Evolutionary conservation across 2,888 invertebrate genomes (phyloP), one percentile per base, ranked within the genome.

Genomic region (Melipona beecheii): DNA sequence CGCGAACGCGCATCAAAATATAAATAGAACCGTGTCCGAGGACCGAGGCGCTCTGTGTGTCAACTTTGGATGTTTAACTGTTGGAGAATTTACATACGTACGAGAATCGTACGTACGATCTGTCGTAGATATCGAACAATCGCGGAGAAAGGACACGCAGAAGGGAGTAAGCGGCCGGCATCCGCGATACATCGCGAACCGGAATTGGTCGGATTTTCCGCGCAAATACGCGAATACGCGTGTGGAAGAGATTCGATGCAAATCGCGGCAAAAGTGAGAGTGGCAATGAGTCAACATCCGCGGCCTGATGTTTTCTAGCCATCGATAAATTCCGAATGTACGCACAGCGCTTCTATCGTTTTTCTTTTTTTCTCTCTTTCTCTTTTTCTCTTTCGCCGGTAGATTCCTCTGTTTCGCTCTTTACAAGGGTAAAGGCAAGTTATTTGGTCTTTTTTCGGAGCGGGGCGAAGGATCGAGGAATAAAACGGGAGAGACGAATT

Each of bases 261-360:
- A 85, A 85, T 84, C 65, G 78, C 75, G 75, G 75, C 77, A 85
- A 84, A 85, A 85, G 85, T 84, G 85, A 85, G 85, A 85, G 85
- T 76, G 60, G 78, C 75, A 75, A 66, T 85, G 84, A 85, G 78
- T 84, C 85, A 84, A 85, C 84, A 84, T 85, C 85, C 85, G 84
- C 58, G 9, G 78, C 78, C 69, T 75, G 56, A 49, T 68, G 69
- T 83, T 78, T 78, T 66, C 84, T 80, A 81, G 72, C 54, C 72
- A 75, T 75, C 84, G 81, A 81, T 75, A 60, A 54, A 72, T 56
- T 81, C 31, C 49, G 58, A 64, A 71, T 50, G 31, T 58, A n/a
- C n/a, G 31, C n/a, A 66, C 43, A 31, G 43, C 1, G 19, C 4
- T 62, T 2, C 31, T 15, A 36, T 49, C 62, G 0, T 50, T 24